Evolutionary conservation across 2,888 invertebrate genomes (phyloP), one percentile per base, ranked within the genome.

Genomic region (Blastobasis adustella): DNA sequence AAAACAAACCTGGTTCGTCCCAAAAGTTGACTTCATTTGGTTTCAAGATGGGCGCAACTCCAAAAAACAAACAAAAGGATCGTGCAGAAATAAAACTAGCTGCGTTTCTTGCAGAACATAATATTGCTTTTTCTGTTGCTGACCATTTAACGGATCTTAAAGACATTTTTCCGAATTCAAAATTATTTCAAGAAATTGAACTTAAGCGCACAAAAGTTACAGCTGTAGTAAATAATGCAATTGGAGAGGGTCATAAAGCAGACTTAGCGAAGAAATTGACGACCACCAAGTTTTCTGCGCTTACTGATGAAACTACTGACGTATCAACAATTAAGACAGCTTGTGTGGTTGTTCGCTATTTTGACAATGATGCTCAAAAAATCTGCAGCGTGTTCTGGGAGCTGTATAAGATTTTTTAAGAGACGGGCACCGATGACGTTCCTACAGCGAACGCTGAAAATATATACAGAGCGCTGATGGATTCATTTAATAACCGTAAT

Each of bases 301-400:
- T 69, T 43, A 60, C 59, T 39, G 66, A 70, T 49, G 65, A 69
- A 55, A 61, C 66, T 4, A 70, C 65, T 38, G 69, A 68, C 49
- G 58, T 67, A 51, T 54, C 58, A 37, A 57, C 62, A 9, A 49
- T 56, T 10, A 68, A 70, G 58, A 61, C 60, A 38, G 49, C 61
- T 51, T 62, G 63, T 49, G 55, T 66, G 42, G 57, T 58, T 48
- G 63, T 67, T 38, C 52, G 64, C 46, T 64, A 53, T 56, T 62
- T 59, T 61, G 54, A 60, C 51, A n/a, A 54, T 46, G 53, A 54
- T 36, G 52, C 54, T 54, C 44, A 54, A 48, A 52, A 55, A 46
- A 57, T 59, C 38, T 54, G 53, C 42, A 59, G 57, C 56, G 51
- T 37, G 43, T 59, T 58, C 45, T 56, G 57, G 55, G 55, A 57